Evolutionary conservation across 2,797 vertebrate genomes (phyloP), one percentile per base, ranked within the genome.

Genomic region (Myotis planiceps): DNA sequence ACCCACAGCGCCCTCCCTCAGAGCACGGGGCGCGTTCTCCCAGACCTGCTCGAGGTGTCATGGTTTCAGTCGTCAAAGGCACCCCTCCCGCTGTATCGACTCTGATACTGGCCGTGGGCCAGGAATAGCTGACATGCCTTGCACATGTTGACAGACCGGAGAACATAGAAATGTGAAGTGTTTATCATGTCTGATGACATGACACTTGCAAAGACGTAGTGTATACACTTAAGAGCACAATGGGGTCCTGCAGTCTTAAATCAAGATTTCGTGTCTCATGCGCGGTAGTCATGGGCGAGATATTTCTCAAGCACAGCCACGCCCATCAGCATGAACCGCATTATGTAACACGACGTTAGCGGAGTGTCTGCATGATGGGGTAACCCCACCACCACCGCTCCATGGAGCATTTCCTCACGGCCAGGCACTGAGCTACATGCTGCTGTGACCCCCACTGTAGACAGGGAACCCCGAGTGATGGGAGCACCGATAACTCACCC

Each of bases 1-100:
- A 0, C 27, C 9, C 0, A 0, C 12, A 14, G 2, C 0, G 0
- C 68, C 15, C 0, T 3, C 29, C 39, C 23, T 8, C 2, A 5
- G 0, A 2, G 13, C 15, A 6, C 0, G 0, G 0, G 7, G 34
- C 13, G 0, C 6, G 4, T 7, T 51, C 80, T 55, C 69, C 79
- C 19, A 2, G 21, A 53, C 39, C 55, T 8, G 13, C 34, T 18
- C 2, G 3, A 5, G 27, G 37, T 0, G 18, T n/a, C 15, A 0
- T 0, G 13, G 15, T 63, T 19, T 25, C 9, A 47, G 37, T 13
- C 2, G 4, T 49, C 37, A 79, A 6, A 63, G 55, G 27, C 10
- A 0, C 32, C 27, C 32, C 39, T 78, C 29, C 19, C 0, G 0
- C 39, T 19, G 0, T 0, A 3, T 2, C 0, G 9, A 15, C 47